These are phyloP conservation scores for Akabosia matsudoensis DNA, from an alignment of 1,140 invertebrate species.

Conservation along the genomic window DNA sequence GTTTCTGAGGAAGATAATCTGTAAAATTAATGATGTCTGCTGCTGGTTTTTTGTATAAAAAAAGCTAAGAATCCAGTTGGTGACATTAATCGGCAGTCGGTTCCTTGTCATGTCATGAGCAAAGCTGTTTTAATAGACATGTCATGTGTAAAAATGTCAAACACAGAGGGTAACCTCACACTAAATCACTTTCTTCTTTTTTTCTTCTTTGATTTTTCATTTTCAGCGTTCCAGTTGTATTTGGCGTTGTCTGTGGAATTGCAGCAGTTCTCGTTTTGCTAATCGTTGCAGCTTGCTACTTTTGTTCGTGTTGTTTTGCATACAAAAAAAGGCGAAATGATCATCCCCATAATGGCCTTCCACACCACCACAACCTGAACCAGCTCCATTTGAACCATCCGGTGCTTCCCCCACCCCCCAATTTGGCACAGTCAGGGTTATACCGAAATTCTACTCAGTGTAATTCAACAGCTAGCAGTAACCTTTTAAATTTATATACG, in stretches of 20 bases:
- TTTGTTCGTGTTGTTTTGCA: slow-evolving; percentile 51
- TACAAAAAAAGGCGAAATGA: slow-evolving; percentile 47
- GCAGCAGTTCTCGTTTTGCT: slow-evolving; percentile 49
- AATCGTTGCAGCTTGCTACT: slow-evolving; percentile 50
- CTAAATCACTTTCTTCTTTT: not conserved
- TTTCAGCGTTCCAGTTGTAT: slow-evolving; percentile 49
- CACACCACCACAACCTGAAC: not conserved
- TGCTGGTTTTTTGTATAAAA: not conserved
- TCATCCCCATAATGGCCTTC: not conserved
- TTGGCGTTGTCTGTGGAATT: slow-evolving; percentile 50
- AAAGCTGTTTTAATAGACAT: not conserved
- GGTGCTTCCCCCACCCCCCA: not conserved
- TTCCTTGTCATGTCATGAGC: not conserved
- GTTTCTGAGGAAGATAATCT: too few relatives aligned
- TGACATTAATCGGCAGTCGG: not conserved
- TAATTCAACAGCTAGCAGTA: slow-evolving; percentile 32
- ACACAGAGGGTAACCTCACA: not conserved
- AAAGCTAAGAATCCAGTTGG: not conserved
- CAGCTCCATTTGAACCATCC: slow-evolving; percentile 3
- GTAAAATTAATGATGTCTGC: too few relatives aligned
- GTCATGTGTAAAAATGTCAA: not conserved
- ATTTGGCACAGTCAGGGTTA: not conserved
- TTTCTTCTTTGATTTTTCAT: slow-evolving; percentile 21
- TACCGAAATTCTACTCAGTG: not conserved
- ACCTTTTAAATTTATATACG: slow-evolving; percentile 35